Percentiles rank a stretch among this genome's conserved stretches.
Evolutionary conservation across 2,797 vertebrate genomes (phyloP).

Genomic region (Bothrops alternatus): DNA sequence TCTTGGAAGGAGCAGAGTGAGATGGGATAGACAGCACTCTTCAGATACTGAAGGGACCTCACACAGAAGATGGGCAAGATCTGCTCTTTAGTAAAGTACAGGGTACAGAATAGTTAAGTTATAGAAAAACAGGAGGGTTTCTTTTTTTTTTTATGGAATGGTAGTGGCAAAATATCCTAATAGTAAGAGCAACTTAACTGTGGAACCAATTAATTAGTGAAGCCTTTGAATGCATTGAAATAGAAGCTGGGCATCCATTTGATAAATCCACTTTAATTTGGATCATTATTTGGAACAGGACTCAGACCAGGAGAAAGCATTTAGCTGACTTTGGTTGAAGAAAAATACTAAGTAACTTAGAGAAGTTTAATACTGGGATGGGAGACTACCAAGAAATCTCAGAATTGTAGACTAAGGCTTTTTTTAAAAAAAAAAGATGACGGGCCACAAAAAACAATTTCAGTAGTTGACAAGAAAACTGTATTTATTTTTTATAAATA

Average conservation of each 20-base stretch:
- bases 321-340: neutral
- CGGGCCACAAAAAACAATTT: neutral
- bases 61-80: neutral
- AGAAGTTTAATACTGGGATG: neutral
- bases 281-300: neutral
- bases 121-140: neutral
- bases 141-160: neutral
- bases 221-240: neutral
- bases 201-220: neutral
- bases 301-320: neutral
- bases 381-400: neutral
- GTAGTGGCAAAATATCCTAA: neutral
- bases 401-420: neutral
- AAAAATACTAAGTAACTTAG: neutral
- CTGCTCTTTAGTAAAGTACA: neutral
- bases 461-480: neutral
- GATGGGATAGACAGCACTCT: neutral
- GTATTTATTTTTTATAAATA: neutral
- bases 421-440: neutral
- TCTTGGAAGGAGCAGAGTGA: neutral
- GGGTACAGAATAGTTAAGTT: neutral
- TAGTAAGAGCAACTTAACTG: neutral
- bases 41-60: neutral
- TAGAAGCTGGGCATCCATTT: neutral
- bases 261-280: neutral